Percentiles rank a stretch among this genome's conserved stretches.
Conservation (phyloP, 1,140 invertebrate genomes). For the Lycorma delicatula region DNA sequence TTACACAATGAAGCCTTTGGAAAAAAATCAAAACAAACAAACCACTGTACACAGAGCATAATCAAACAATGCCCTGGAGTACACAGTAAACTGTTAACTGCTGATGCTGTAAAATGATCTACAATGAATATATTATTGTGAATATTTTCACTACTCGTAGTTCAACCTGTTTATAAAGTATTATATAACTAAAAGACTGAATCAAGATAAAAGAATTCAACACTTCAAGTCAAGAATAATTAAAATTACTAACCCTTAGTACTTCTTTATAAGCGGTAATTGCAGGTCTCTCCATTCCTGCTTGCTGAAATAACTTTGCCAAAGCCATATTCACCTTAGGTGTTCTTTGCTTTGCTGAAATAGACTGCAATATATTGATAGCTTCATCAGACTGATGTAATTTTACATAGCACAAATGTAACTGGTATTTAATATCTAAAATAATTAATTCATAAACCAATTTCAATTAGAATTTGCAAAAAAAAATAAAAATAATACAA, state of each 20-base stretch:
- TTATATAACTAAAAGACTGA: too few relatives aligned
- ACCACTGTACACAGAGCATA: too few relatives aligned
- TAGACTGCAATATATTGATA: constrained; percentile 53
- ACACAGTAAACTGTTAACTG: too few relatives aligned
- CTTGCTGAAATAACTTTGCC: constrained; percentile 59
- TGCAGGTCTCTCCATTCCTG: constrained; percentile 61
- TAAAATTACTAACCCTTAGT: constrained; percentile 40
- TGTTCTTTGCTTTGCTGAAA: constrained; percentile 58
- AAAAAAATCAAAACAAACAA: too few relatives aligned
- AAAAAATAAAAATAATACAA: neutral
- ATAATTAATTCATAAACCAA: constrained; percentile 14
- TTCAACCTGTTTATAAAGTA: too few relatives aligned
- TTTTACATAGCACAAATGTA: constrained; percentile 57
- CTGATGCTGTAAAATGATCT: too few relatives aligned
- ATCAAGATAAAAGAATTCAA: too few relatives aligned
- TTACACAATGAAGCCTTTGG: too few relatives aligned
- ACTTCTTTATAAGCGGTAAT: constrained; percentile 68
- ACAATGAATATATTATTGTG: neutral
- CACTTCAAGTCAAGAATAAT: too few relatives aligned
- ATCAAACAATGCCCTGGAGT: too few relatives aligned
- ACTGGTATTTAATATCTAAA: constrained; percentile 66
- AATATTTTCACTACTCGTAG: neutral
- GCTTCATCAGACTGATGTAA: constrained; percentile 55
- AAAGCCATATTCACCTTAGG: constrained; percentile 62
- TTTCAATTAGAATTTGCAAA: neutral